Conservation (phyloP, 2,888 invertebrate species). For the Scaptomyza parva region DNA sequence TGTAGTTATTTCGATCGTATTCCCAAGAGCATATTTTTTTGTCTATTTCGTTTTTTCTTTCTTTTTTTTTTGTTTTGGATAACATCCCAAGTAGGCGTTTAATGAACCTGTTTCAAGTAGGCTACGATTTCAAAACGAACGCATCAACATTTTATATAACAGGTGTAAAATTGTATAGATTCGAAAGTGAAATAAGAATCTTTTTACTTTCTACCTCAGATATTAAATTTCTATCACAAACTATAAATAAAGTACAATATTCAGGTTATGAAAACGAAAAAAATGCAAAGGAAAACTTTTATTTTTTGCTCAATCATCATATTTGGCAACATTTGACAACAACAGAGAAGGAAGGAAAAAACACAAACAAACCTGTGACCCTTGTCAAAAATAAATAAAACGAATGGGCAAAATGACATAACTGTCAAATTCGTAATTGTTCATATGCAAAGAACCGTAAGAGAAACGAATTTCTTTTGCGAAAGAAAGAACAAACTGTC, state of each 20-base stretch:
- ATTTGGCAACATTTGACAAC: no score
- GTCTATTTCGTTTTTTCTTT: background rate
- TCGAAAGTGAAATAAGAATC: no score
- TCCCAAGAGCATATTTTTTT: conserved; percentile 41
- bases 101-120: conserved; percentile 37
- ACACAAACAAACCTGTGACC: conserved; percentile 55
- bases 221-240: no score
- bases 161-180: conserved; percentile 2
- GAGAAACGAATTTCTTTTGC: conserved; percentile 44
- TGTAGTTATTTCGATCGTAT: conserved; percentile 54
- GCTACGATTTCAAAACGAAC: conserved; percentile 19
- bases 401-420: conserved; percentile 68
- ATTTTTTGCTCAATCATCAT: background rate
- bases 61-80: conserved; percentile 1
- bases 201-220: background rate
- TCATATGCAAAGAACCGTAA: conserved; percentile 65
- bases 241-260: no score
- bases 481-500: background rate
- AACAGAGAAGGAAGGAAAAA: background rate
- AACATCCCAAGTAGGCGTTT: conserved; percentile 36
- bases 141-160: conserved; percentile 7
- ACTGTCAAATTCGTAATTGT: conserved; percentile 77
- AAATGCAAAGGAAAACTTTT: no score
- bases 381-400: conserved; percentile 67
- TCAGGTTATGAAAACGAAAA: no score